Evolutionary conservation across 1,140 invertebrate species (phyloP).

Genomic region (Tenebrio molitor): DNA sequence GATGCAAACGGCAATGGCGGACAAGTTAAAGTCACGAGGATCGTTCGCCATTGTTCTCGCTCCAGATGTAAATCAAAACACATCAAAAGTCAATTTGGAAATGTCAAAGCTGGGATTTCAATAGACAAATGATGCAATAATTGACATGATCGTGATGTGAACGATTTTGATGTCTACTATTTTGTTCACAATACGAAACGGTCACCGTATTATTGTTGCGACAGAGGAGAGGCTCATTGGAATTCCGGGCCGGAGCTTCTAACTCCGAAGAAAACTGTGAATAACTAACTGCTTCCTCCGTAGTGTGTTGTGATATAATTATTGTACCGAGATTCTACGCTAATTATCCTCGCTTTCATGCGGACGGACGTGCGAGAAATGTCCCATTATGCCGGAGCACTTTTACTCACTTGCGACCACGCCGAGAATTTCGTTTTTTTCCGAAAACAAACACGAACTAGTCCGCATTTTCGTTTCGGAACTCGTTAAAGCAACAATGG

Average conservation of each 20-base stretch:
- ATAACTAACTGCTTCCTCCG: conserved; percentile 13
- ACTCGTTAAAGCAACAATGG: too few relatives aligned
- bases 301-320: conserved; percentile 6
- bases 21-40: conserved; percentile 46
- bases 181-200: conserved; percentile 15
- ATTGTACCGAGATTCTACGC: conserved; percentile 5
- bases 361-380: conserved; percentile 1
- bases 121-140: conserved; percentile 49
- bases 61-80: conserved; percentile 49
- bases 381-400: too few relatives aligned
- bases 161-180: conserved; percentile 18
- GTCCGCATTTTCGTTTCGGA: too few relatives aligned
- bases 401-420: too few relatives aligned
- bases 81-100: conserved; percentile 52
- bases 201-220: conserved; percentile 2
- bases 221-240: conserved; percentile 7
- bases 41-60: conserved; percentile 46
- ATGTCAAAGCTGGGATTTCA: conserved; percentile 45
- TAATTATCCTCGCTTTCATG: conserved; percentile 18
- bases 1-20: conserved; percentile 30
- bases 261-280: conserved; percentile 12
- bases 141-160: conserved; percentile 16
- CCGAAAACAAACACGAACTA: too few relatives aligned
- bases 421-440: too few relatives aligned
- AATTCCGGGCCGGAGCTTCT: background rate